Conservation (phyloP, 2,888 invertebrate species). For the Diarsia rubi region DNA sequence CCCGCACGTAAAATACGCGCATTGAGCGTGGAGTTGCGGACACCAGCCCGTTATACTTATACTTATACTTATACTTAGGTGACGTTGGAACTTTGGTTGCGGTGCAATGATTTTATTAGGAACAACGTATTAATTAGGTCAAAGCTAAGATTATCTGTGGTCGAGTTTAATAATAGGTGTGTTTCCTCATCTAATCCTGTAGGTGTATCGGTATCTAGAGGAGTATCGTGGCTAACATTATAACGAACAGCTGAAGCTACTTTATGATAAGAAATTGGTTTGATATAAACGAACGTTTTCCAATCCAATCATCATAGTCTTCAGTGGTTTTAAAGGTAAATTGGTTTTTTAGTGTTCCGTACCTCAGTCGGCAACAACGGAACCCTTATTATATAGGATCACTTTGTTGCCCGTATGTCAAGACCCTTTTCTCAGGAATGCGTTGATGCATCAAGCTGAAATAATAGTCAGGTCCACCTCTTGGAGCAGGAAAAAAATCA, state of each 20-base stretch:
- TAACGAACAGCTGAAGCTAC: neutral
- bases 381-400: too few species aligned
- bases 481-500: too few species aligned
- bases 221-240: neutral
- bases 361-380: too few species aligned
- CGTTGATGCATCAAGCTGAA: too few species aligned
- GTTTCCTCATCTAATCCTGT: neutral
- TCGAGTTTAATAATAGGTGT: constrained; percentile 7
- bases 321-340: neutral
- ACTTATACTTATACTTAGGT: too few species aligned
- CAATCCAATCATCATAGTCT: neutral
- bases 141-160: neutral
- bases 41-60: too few species aligned
- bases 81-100: neutral
- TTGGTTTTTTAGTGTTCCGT: neutral
- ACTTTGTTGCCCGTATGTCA: too few species aligned
- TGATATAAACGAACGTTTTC: neutral
- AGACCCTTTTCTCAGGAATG: too few species aligned
- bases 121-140: constrained; percentile 21
- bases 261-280: neutral
- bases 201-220: too few species aligned
- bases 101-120: neutral
- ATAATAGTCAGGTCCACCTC: too few species aligned
- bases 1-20: too few species aligned
- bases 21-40: too few species aligned